phyloP scores from a whole-genome alignment of 2,797 vertebrate species.

The Antrozous pallidus region DNA sequence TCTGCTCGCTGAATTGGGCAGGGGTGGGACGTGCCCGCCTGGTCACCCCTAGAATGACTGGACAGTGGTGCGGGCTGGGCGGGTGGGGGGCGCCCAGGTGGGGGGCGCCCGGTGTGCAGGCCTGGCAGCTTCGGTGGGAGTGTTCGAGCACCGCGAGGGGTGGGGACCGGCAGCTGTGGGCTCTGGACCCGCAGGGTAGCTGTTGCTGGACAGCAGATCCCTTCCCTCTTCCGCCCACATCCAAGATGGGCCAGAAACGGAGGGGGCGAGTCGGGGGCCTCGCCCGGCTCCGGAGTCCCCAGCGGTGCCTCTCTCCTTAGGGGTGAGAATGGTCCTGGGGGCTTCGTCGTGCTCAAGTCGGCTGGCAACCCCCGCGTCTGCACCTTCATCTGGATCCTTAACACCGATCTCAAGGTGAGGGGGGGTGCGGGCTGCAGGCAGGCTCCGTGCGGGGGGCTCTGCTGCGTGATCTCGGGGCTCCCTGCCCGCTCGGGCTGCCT shows the following conservation, averaged over 20 bases:
- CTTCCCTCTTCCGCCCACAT: background rate
- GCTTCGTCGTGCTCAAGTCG: constrained; percentile 93
- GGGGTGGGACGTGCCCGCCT: too few species aligned
- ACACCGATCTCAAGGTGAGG: constrained; percentile 96
- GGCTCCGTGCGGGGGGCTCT: background rate
- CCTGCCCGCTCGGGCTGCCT: background rate
- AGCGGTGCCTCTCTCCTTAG: constrained; percentile 74
- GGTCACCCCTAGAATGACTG: background rate
- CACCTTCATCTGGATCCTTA: constrained; percentile 97
- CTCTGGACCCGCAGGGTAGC: background rate
- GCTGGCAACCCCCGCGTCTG: constrained; percentile 91
- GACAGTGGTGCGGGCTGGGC: background rate
- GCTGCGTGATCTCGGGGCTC: background rate
- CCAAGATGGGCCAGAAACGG: background rate
- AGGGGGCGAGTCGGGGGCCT: background rate
- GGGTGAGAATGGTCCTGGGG: constrained; percentile 96
- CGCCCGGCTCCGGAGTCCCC: background rate
- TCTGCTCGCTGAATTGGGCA: background rate
- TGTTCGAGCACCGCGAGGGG: background rate
- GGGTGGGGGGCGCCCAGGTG: background rate
- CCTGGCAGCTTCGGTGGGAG: background rate
- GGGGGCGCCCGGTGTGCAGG: background rate
- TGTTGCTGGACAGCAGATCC: background rate
- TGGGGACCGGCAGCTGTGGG: background rate
- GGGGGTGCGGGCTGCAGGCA: too few species aligned